phyloP scores from a whole-genome alignment of 53 echinoderm and acorn worm genomes.

The Echinometra lucunter region DNA sequence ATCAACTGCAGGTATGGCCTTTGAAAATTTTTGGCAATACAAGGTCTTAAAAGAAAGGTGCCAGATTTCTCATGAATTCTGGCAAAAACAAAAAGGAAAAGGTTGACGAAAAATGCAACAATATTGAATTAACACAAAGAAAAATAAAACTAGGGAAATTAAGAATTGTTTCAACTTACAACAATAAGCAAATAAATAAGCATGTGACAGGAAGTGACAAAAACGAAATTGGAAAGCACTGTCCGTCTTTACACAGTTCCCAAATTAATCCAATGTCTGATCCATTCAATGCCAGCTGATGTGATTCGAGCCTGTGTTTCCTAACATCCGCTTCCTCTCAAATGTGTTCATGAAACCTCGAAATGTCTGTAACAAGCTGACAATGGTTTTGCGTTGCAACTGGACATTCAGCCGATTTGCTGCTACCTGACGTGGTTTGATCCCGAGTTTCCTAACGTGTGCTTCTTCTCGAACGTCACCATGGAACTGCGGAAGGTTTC shows the following conservation, averaged over 20 bases:
- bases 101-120: neutral
- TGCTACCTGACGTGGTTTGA: constrained; percentile 69
- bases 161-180: neutral
- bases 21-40: neutral
- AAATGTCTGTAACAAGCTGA: constrained; percentile 84
- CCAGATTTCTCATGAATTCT: neutral
- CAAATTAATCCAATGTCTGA: neutral
- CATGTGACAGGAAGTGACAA: neutral
- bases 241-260: neutral
- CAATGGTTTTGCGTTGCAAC: constrained; percentile 61
- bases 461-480: constrained; percentile 77
- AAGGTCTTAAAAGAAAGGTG: neutral
- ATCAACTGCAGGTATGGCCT: neutral
- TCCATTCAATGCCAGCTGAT: constrained; percentile 54
- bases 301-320: constrained; percentile 59
- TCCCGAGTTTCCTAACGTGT: constrained; percentile 35
- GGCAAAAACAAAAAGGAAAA: neutral
- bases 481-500: constrained; percentile 83
- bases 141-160: neutral
- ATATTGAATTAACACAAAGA: neutral
- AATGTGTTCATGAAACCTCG: constrained; percentile 78
- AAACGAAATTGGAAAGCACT: constrained; percentile 11
- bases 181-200: constrained; percentile 12
- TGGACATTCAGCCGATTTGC: neutral
- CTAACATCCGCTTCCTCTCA: constrained; percentile 71